Percentiles rank a stretch among this genome's conserved stretches.
Evolutionary conservation across 1,140 invertebrate species (phyloP).

Genomic region (Tetraneura akinire): DNA sequence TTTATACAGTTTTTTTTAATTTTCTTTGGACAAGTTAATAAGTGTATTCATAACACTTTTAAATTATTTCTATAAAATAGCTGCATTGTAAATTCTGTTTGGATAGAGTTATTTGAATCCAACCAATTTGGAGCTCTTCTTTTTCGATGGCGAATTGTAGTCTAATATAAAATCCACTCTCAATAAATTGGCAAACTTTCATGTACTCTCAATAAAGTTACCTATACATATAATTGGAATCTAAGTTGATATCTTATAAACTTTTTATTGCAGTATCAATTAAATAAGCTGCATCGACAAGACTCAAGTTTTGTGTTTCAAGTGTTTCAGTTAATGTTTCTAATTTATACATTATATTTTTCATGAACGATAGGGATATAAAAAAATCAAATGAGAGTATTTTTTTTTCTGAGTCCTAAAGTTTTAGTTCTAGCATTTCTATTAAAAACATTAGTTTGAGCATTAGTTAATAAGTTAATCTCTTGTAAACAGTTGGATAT

Average conservation of each 20-base stretch:
- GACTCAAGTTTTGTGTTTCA: too few species aligned
- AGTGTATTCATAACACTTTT: background rate
- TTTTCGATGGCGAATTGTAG: background rate
- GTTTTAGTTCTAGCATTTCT: too few species aligned
- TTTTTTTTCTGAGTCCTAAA: too few species aligned
- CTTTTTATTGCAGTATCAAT: too few species aligned
- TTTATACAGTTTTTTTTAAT: background rate
- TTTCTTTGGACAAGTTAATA: background rate
- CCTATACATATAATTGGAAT: background rate
- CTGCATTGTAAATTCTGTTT: background rate
- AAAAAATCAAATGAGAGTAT: too few species aligned
- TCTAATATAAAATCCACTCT: background rate
- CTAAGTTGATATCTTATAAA: background rate
- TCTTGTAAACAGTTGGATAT: too few species aligned
- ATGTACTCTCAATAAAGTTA: background rate
- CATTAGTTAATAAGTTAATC: too few species aligned
- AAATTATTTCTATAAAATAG: background rate
- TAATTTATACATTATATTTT: too few species aligned
- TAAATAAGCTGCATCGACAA: too few species aligned
- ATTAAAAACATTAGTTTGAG: too few species aligned
- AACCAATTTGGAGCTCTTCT: background rate
- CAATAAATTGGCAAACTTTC: background rate
- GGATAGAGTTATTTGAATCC: background rate
- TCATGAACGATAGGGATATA: too few species aligned
- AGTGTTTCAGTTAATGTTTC: too few species aligned